Base-by-base conservation (phyloP, 2,113 vertebrate species). In the Clupea harengus region DNA sequence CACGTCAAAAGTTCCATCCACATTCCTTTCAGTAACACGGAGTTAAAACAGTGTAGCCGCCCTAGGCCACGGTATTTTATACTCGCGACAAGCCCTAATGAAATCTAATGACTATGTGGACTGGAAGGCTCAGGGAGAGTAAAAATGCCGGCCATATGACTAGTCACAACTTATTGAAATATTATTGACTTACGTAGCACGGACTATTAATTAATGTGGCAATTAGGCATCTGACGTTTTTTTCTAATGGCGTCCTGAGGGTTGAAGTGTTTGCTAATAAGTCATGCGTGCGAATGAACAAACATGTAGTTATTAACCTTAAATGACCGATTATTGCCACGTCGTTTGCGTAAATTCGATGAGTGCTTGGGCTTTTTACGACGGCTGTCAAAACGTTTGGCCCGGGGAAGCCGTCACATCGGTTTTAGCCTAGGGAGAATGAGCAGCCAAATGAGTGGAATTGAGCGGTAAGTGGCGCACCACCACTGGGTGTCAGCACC, bases 141-240 rank as follows among this genome's bases (percentile, higher is more conserved):
- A 32, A 72, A 72, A 64, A n/a, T 22, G 20, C 4, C 20, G 8
- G 57, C 57, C 8, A 4, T 25, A 28, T 72, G 64, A 72, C 64
- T 1, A 28, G 17, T 49, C 78, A 45, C 45, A 54, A 32, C 15
- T 83, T 60, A 78, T 4, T 83, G n/a, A 50, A 52, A 28, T 80
- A 87, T 86, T 54, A 86, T 87, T 84, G 88, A 85, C 88, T 91
- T 82, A 89, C 90, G 88, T 87, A 89, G 88, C 82, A 13, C 88
- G 64, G 92, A 85, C 91, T 87, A 89, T 90, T 89, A 93, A 92
- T 92, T 90, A 93, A 92, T 90, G 88, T 49, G 49, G 81, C 90
- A 89, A 89, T 91, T 92, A 93, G 84, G 92, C 92, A 93, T 93
- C 92, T 94, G 93, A 89, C 89, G 87, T 67, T 88, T 83, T 88